Evolutionary conservation across 2,888 invertebrate species (phyloP).

Genomic region (Cataglyphis altisquamis): DNA sequence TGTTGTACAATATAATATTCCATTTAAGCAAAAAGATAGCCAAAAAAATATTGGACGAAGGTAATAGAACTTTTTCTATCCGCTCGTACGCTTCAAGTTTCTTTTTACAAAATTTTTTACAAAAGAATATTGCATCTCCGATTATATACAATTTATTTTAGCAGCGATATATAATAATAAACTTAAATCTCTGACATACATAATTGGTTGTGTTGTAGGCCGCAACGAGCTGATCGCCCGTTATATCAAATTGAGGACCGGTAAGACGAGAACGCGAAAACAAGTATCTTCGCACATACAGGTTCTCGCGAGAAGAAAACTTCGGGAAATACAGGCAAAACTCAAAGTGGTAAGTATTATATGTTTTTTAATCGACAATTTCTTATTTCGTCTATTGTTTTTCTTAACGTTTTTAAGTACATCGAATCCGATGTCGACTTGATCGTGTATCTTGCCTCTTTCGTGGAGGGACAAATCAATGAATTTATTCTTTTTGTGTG

Average conservation of each 20-base stretch:
- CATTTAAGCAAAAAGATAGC: neutral
- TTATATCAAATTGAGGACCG: slow-evolving; percentile 99
- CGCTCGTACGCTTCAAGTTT: neutral
- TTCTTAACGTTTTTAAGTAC: neutral
- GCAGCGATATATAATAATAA: neutral
- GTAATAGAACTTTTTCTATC: neutral
- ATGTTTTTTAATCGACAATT: neutral
- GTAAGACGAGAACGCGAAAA: slow-evolving; percentile 99
- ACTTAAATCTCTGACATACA: neutral
- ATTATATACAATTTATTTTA: slow-evolving; percentile 4
- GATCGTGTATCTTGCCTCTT: slow-evolving; percentile 8
- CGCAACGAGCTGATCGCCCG: slow-evolving; percentile 99
- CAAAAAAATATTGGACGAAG: neutral
- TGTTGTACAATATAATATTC: neutral
- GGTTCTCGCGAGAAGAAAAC: slow-evolving; percentile 99
- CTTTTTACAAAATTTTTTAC: neutral
- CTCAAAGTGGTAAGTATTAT: slow-evolving; percentile 97
- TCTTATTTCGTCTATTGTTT: neutral
- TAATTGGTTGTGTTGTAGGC: slow-evolving; percentile 90
- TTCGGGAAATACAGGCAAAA: slow-evolving; percentile 99
- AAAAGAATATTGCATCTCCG: neutral
- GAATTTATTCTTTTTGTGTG: neutral
- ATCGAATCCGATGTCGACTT: neutral
- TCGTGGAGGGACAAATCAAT: slow-evolving; percentile 4
- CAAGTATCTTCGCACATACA: slow-evolving; percentile 99